Evolutionary conservation across 2,797 vertebrate genomes (phyloP).

Genomic region (Halcyon leucocephala): DNA sequence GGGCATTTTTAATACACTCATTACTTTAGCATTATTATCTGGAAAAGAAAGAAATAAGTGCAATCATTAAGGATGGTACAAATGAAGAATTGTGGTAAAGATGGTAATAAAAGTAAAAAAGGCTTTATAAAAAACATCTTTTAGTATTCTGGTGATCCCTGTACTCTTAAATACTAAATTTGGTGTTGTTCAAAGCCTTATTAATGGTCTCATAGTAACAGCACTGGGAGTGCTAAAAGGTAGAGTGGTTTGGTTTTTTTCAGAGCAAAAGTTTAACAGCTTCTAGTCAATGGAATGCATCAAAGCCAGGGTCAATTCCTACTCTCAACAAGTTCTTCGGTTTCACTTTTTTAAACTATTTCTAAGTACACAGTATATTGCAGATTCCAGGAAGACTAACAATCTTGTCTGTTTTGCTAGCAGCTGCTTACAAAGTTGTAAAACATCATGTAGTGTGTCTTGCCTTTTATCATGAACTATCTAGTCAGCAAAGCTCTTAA

Average conservation of each 20-base stretch:
- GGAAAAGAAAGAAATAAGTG: not conserved
- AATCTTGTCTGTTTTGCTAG: not conserved
- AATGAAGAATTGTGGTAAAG: not conserved
- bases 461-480: not conserved
- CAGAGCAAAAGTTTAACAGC: not conserved
- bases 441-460: not conserved
- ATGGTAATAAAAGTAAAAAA: not conserved
- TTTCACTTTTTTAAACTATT: not conserved
- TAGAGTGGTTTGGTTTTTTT: not conserved
- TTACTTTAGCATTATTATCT: not conserved
- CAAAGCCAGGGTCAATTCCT: not conserved
- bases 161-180: not conserved
- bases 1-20: not conserved
- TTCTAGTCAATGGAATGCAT: not conserved
- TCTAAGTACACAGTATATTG: not conserved
- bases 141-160: not conserved
- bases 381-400: not conserved
- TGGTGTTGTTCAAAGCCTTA: not conserved
- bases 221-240: not conserved
- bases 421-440: not conserved
- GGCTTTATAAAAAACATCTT: not conserved
- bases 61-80: not conserved
- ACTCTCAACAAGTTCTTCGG: not conserved
- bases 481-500: not conserved
- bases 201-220: not conserved